Conservation (phyloP, 1,140 invertebrate genomes). For the Cylas formicarius region DNA sequence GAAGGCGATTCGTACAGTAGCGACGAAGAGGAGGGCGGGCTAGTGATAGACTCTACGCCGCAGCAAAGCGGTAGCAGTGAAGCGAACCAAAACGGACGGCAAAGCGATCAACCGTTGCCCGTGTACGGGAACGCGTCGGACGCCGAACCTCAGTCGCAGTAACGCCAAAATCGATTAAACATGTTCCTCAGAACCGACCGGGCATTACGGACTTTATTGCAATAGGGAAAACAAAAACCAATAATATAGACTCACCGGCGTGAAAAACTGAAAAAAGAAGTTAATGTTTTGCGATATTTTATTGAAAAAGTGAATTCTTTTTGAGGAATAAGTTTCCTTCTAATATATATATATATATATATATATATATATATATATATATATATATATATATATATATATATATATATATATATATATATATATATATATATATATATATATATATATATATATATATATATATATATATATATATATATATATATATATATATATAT, state of each 20-base stretch:
- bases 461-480: too few relatives aligned
- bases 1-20: constrained; percentile 42
- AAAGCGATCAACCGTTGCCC: constrained; percentile 20
- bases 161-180: constrained; percentile 14
- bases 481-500: too few relatives aligned
- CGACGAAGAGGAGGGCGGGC: constrained; percentile 37
- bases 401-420: too few relatives aligned
- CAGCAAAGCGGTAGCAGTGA: constrained; percentile 24
- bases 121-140: constrained; percentile 29
- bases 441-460: too few relatives aligned
- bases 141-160: constrained; percentile 20
- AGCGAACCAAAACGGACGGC: constrained; percentile 34
- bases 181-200: not conserved
- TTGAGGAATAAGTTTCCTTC: constrained; percentile 2
- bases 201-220: constrained; percentile 2
- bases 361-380: too few relatives aligned
- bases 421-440: too few relatives aligned
- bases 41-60: constrained; percentile 38
- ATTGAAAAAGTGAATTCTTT: too few relatives aligned
- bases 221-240: constrained; percentile 9
- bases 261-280: constrained; percentile 20
- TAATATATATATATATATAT: too few relatives aligned
- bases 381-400: too few relatives aligned
- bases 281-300: constrained; percentile 12
- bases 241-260: constrained; percentile 18